phyloP scores from a whole-genome alignment of 2,888 invertebrate genomes.

The Seladonia tumulorum region DNA sequence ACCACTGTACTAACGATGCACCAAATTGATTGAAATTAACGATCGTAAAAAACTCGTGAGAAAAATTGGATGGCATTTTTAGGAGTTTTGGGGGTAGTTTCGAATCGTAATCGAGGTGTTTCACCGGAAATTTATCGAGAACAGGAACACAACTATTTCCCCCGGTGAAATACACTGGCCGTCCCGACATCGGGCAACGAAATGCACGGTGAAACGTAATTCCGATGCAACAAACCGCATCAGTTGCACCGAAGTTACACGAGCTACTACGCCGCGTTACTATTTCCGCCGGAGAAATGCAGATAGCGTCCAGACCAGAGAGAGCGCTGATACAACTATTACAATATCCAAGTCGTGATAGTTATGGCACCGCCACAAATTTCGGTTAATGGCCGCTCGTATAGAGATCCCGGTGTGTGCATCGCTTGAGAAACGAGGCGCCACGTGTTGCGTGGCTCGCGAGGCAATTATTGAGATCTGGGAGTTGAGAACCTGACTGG shows the following conservation, averaged over 20 bases:
- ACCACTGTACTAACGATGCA: background rate
- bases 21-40: background rate
- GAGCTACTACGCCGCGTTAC: slow-evolving; percentile 35
- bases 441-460: slow-evolving; percentile 44
- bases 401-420: background rate
- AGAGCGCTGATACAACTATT: slow-evolving; percentile 53
- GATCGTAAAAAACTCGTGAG: too few species aligned
- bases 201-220: slow-evolving; percentile 16
- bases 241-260: slow-evolving; percentile 29
- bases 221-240: slow-evolving; percentile 41
- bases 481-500: background rate
- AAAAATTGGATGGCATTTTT: background rate
- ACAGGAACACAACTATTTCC: slow-evolving; percentile 6
- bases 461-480: background rate
- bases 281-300: slow-evolving; percentile 30
- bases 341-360: slow-evolving; percentile 50
- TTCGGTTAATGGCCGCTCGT: slow-evolving; percentile 49
- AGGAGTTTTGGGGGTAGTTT: background rate
- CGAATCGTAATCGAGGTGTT: background rate
- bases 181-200: background rate
- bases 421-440: slow-evolving; percentile 2
- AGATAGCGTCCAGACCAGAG: slow-evolving; percentile 19
- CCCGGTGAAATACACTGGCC: slow-evolving; percentile 5
- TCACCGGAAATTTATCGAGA: background rate
- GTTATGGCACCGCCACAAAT: slow-evolving; percentile 50